Percentiles rank a stretch among this genome's conserved stretches.
phyloP scores from a whole-genome alignment of 2,113 vertebrate genomes.

The Aleadryas rufinucha region DNA sequence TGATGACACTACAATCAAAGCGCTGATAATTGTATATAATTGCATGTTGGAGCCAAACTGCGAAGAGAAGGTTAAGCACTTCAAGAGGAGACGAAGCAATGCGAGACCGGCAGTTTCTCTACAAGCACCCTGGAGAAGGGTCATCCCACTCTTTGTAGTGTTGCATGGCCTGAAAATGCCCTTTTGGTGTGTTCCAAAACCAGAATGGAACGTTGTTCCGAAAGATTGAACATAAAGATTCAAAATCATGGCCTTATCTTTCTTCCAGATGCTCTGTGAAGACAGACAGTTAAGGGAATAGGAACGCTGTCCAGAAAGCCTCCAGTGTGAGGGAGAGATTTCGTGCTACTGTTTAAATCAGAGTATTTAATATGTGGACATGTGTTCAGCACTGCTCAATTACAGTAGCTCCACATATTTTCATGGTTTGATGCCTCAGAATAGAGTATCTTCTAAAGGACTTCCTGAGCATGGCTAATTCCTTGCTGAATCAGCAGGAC shows the following conservation, averaged over 20 bases:
- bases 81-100: neutral
- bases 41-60: conserved; percentile 44
- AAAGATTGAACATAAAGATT: neutral
- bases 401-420: conserved; percentile 38
- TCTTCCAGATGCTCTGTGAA: neutral
- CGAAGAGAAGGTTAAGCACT: conserved; percentile 51
- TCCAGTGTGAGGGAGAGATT: neutral
- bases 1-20: conserved; percentile 61
- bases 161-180: neutral
- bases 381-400: conserved; percentile 38
- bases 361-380: conserved; percentile 35
- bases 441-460: conserved; percentile 26
- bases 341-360: conserved; percentile 14
- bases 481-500: conserved; percentile 36
- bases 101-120: neutral
- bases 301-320: neutral
- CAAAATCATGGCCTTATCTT: neutral
- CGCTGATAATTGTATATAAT: conserved; percentile 46
- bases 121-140: neutral
- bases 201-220: neutral
- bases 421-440: conserved; percentile 32
- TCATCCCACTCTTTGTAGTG: neutral
- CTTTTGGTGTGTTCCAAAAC: neutral
- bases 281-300: neutral
- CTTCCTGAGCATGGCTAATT: conserved; percentile 21